A percentile compares a stretch with the other conserved stretches of the same genome.
These are phyloP conservation scores for Trichonephila inaurata DNA, from an alignment of 1,140 invertebrate species.

Conservation along the genomic window DNA sequence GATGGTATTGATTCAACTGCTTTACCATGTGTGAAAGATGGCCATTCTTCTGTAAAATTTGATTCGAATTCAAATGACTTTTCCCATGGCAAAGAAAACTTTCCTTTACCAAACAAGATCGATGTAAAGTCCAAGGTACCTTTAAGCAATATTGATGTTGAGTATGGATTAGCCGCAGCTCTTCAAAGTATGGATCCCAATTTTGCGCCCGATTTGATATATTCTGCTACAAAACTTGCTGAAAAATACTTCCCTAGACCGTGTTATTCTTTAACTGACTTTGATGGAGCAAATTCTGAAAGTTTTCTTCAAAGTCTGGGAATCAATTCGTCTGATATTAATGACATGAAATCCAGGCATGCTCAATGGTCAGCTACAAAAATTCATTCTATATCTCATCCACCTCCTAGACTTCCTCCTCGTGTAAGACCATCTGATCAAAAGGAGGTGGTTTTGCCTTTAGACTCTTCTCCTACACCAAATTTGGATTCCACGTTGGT, in stretches of 20 bases:
- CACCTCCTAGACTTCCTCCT: slow-evolving; percentile 59
- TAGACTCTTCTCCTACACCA: slow-evolving; percentile 50
- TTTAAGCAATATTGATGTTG: slow-evolving; percentile 53
- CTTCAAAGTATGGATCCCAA: slow-evolving; percentile 74
- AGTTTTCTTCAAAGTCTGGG: slow-evolving; percentile 66
- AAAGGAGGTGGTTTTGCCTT: slow-evolving; percentile 18
- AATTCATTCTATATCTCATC: slow-evolving; percentile 42
- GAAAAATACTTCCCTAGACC: slow-evolving; percentile 70
- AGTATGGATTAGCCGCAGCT: slow-evolving; percentile 70
- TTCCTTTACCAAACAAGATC: slow-evolving; percentile 51
- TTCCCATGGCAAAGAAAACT: slow-evolving; percentile 75
- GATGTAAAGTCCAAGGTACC: not conserved
- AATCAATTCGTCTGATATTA: slow-evolving; percentile 39
- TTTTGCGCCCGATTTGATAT: slow-evolving; percentile 73
- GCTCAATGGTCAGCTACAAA: slow-evolving; percentile 15
- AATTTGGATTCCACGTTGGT: slow-evolving; percentile 70
- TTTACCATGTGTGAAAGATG: slow-evolving; percentile 19
- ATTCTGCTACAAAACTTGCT: slow-evolving; percentile 74
- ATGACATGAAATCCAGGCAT: slow-evolving; percentile 51
- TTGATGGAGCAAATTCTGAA: slow-evolving; percentile 62
- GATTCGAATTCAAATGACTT: slow-evolving; percentile 61
- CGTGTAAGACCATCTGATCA: slow-evolving; percentile 35
- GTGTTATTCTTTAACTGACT: slow-evolving; percentile 56
- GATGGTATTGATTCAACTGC: not conserved
- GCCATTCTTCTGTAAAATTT: slow-evolving; percentile 13